Conservation (phyloP, 2,888 invertebrate species). For the Drosophila colorata region DNA sequence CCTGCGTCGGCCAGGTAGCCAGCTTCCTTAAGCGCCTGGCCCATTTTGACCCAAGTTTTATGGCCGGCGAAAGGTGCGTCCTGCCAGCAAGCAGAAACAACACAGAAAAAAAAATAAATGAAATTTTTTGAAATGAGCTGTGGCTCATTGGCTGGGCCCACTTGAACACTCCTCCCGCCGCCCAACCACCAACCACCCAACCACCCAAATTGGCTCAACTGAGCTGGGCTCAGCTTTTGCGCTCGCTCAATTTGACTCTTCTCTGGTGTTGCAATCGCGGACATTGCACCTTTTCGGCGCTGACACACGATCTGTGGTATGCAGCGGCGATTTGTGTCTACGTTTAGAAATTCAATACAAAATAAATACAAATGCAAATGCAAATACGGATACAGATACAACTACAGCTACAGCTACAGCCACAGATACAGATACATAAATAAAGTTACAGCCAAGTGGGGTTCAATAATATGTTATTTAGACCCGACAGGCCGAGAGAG, state of each 20-base stretch:
- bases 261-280: slow-evolving; percentile 74
- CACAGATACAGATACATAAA: slow-evolving; percentile 10
- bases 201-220: slow-evolving; percentile 1
- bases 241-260: slow-evolving; percentile 11
- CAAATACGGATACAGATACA: not conserved
- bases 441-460: slow-evolving; percentile 35
- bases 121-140: not conserved
- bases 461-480: slow-evolving; percentile 39
- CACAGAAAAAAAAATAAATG: not conserved
- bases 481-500: not conserved
- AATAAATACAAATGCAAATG: slow-evolving; percentile 38
- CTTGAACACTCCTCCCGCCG: slow-evolving; percentile 21
- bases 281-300: slow-evolving; percentile 76
- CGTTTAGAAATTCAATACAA: slow-evolving; percentile 76
- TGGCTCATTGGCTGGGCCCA: slow-evolving; percentile 37
- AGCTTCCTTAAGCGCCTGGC: slow-evolving; percentile 63
- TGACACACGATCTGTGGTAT: slow-evolving; percentile 79
- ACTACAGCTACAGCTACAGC: slow-evolving; percentile 1
- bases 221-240: slow-evolving; percentile 5
- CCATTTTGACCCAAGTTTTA: slow-evolving; percentile 54
- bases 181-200: too few species aligned
- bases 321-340: slow-evolving; percentile 78
- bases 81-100: slow-evolving; percentile 8
- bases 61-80: slow-evolving; percentile 52
- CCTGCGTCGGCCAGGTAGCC: slow-evolving; percentile 37